These are phyloP conservation scores for Sinonovacula constricta DNA, from an alignment of 1,140 invertebrate species.

Conservation along the genomic window DNA sequence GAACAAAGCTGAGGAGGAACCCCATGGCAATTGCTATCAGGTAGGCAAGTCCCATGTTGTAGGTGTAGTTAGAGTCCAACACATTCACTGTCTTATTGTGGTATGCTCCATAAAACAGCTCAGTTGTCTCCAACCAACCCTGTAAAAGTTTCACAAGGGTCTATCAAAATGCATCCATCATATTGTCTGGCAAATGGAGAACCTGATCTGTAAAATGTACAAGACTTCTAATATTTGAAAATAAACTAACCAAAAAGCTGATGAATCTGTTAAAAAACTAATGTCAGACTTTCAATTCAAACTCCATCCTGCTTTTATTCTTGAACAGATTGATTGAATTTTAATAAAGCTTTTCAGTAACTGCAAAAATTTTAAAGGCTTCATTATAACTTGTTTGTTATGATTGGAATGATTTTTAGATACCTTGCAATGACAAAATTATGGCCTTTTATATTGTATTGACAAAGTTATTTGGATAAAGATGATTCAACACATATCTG, in stretches of 20 bases:
- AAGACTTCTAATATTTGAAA: too few species aligned
- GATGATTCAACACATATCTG: too few species aligned
- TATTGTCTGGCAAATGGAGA: neutral
- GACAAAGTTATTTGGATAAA: too few species aligned
- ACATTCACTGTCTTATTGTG: conserved; percentile 61
- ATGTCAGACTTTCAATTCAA: neutral
- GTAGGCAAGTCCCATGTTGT: conserved; percentile 86
- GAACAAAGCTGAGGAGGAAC: conserved; percentile 84
- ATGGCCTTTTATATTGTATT: too few species aligned
- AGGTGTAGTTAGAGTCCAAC: conserved; percentile 82
- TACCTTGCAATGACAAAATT: too few species aligned
- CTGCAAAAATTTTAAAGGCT: too few species aligned
- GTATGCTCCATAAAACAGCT: conserved; percentile 91
- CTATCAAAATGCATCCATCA: neutral
- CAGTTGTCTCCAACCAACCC: conserved; percentile 87
- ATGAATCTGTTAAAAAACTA: conserved; percentile 7
- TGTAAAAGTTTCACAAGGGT: too few species aligned
- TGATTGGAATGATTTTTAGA: too few species aligned
- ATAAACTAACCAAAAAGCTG: too few species aligned
- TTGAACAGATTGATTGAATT: conserved; percentile 1
- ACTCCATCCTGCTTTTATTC: neutral
- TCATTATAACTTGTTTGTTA: too few species aligned
- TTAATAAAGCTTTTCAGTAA: too few species aligned
- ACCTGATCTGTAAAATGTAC: too few species aligned
- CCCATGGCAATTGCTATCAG: conserved; percentile 84